These are phyloP conservation scores for Pheosia tremula DNA, from an alignment of 2,888 invertebrate genomes.

Conservation along the genomic window DNA sequence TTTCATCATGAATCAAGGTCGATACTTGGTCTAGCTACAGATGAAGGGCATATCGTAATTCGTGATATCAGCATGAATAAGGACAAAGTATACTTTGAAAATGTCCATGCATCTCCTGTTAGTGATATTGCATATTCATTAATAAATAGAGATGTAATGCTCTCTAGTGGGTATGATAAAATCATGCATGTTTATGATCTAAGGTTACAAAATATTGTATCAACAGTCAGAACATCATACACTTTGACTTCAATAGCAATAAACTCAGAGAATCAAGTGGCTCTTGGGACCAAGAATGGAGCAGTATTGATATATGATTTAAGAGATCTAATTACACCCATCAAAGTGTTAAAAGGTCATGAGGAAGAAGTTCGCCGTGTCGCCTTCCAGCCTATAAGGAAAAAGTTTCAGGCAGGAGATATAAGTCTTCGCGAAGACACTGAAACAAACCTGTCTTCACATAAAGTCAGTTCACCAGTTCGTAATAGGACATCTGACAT, in stretches of 20 bases:
- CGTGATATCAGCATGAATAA: constrained; percentile 75
- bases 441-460: constrained; percentile 51
- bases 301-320: constrained; percentile 81
- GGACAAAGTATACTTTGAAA: constrained; percentile 75
- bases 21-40: constrained; percentile 76
- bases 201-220: constrained; percentile 74
- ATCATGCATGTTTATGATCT: constrained; percentile 84
- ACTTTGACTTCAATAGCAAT: constrained; percentile 71
- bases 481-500: constrained; percentile 66
- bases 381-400: constrained; percentile 72
- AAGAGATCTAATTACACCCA: constrained; percentile 76
- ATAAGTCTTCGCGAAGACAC: constrained; percentile 73
- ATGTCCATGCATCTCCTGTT: constrained; percentile 84
- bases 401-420: constrained; percentile 62
- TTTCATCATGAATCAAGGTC: constrained; percentile 78
- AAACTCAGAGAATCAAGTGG: constrained; percentile 77
- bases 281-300: constrained; percentile 84
- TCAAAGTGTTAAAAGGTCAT: constrained; percentile 77
- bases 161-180: constrained; percentile 84
- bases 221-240: constrained; percentile 67
- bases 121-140: constrained; percentile 83
- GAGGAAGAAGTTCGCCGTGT: constrained; percentile 76
- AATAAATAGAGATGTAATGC: constrained; percentile 80
- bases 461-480: constrained; percentile 55
- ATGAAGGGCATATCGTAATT: constrained; percentile 77